Evolutionary conservation across 2,797 vertebrate genomes (phyloP), one percentile per base, ranked within the genome.

Genomic region (Pagetopsis macropterus): DNA sequence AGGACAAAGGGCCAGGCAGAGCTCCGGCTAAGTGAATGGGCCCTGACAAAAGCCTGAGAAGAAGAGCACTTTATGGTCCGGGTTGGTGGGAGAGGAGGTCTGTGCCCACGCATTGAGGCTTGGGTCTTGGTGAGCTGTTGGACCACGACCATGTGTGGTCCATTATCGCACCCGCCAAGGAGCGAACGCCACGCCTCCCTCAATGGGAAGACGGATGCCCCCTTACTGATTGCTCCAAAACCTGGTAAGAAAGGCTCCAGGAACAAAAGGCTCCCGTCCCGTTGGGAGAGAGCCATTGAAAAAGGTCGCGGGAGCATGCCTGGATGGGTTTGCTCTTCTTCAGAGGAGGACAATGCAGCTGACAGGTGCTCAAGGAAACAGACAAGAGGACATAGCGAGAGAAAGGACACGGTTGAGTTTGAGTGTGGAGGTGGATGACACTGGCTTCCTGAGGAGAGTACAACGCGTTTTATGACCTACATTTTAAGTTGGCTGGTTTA

Each of bases 81-180:
- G 19, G 63, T 14, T 71, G 37, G 50, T 83, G 57, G 73, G 68
- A 76, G 70, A 77, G 65, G 72, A 85, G 65, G 78, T 83, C 70
- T 80, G 64, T 62, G 88, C 86, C 81, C 84, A 87, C 60, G 76
- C 83, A 87, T 65, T 49, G n/a, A 88, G 76, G 41, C 70, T 70
- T 19, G 0, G 58, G 74, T 75, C 69, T 88, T 85, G 82, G 84
- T 78, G 82, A 89, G 78, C 76, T 67, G 50, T 82, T 78, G 81
- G 74, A 91, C 88, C 86, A 74, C 65, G 89, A 88, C 87, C 92
- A 91, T 94, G 93, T 93, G 91, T 93, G 92, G 89, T 89, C 91
- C 91, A 88, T 95, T 95, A 95, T 92, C 88, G 91, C 84, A 74
- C 61, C 76, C 84, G 37, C 75, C 84, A 77, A 89, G 82, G 85